Base-by-base conservation (phyloP, 2,888 invertebrate genomes). In the Synanthedon formicaeformis region DNA sequence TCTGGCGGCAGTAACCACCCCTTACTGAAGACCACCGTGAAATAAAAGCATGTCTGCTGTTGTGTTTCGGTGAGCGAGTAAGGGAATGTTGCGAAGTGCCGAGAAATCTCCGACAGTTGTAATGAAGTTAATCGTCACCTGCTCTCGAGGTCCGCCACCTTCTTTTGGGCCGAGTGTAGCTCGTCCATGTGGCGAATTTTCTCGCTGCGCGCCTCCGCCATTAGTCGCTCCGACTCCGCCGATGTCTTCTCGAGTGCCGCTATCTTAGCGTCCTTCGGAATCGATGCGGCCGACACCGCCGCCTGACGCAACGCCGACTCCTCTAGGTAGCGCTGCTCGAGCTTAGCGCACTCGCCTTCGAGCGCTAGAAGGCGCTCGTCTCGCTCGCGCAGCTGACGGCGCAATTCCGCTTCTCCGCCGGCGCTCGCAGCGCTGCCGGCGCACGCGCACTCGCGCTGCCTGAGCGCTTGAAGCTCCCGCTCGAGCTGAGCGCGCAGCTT, bases 141-240 rank as follows among this genome's bases (percentile, higher is more conserved):
- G 71, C 94, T 91, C 81, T 96, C 96, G 16, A 95, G 84, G 72
- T 96, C 96, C 2, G 95, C 93, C n/a, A 94, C 90, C 72, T 93
- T 93, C 73, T 94, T 94, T 77, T 95, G 94, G 6, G 95, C 93
- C 10, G 92, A 92, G 71, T 96, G 95, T 27, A 95, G 90, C 71
- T 96, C 95, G 73, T 96, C 96, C 93, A 96, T 94, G 71, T 96
- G 95, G 51, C 93, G 90, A 67, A 96, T 92, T 76, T 95, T 95
- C 71, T 96, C 96, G 57, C 91, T 92, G 60, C 95, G 90, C 5
- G 95, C 95, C 75, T 96, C 95, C 0, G 95, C 94, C 77, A 96
- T 95, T 52, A 95, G 81, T 62, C 94, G 92, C 71, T 95, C 96
- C 2, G 94, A 93, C 70, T 96, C 95, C 61, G 94, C 93, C 55